Evolutionary conservation across 2,113 vertebrate genomes (phyloP), one percentile per base, ranked within the genome.

Genomic region (Leucosticte australis): DNA sequence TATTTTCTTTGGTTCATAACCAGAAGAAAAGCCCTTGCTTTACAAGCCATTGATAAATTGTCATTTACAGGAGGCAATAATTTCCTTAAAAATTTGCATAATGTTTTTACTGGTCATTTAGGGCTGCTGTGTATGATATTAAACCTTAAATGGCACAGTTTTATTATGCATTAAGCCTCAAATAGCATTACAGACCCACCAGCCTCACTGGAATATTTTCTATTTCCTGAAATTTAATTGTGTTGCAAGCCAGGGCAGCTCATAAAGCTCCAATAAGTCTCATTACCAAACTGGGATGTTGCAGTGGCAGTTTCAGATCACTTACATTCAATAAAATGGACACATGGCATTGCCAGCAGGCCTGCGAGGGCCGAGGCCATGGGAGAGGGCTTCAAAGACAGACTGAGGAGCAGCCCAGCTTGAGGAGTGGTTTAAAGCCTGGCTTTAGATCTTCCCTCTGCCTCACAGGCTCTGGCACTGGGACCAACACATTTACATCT

Each of bases 61-160:
- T 78, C 92, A 75, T 60, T 93, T 93, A 53, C 49, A 84, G 46
- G 65, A 95, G 83, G 95, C 88, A 90, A 84, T 91, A 89, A 68
- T 68, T 92, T 90, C 90, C 83, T 94, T 84, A 41, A 92, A 95
- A 95, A 96, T 96, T 87, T 95, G 69, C 95, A 95, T 97, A 95
- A 96, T 84, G 83, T 76, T 88, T 94, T 92, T 93, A 49, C 80
- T 95, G 90, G 93, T 88, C 93, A 96, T 94, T 96, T 95, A 93
- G 85, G 68, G 64, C 73, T 90, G 64, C 82, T 96, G 92, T 27
- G 64, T 92, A 92, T 96, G 88, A 74, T 83, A 93, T 95, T 88
- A 96, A 95, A 83, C 76, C 60, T 93, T 78, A 93, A 92, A 74
- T 87, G 64, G 90, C 80, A 92, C 9, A 19, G 42, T 71, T 96